phyloP scores from a whole-genome alignment of 2,888 invertebrate species.

The Gymnosoma rotundatum region DNA sequence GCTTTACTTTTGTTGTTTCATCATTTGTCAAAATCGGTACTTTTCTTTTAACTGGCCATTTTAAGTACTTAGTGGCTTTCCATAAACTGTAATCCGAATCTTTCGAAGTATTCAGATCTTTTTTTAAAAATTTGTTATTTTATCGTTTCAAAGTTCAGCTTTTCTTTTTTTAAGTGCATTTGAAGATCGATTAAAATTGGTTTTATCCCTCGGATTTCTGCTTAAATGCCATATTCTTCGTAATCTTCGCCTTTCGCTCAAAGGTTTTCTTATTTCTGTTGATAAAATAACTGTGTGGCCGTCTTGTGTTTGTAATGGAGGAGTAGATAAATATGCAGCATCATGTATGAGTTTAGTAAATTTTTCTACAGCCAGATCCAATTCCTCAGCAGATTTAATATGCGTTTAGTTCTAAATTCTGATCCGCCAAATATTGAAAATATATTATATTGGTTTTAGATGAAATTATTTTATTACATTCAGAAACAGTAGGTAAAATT shows the following conservation, averaged over 20 bases:
- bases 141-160: too few relatives aligned
- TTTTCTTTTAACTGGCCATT: constrained; percentile 28
- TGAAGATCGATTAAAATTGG: constrained; percentile 22
- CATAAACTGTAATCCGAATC: constrained; percentile 17
- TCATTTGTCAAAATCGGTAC: constrained; percentile 6
- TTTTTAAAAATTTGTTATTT: too few relatives aligned
- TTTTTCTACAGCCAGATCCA: neutral
- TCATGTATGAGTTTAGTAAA: constrained; percentile 14
- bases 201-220: constrained; percentile 37
- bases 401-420: neutral
- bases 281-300: neutral
- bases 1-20: neutral
- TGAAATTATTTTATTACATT: neutral
- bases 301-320: neutral
- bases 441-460: constrained; percentile 11
- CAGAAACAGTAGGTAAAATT: neutral
- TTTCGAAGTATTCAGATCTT: constrained; percentile 15
- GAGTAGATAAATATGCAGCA: constrained; percentile 10
- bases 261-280: neutral
- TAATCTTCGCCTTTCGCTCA: neutral
- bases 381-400: neutral
- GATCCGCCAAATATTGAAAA: constrained; percentile 22
- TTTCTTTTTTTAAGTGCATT: neutral
- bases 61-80: neutral
- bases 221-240: constrained; percentile 50